phyloP scores from a whole-genome alignment of 2,888 invertebrate species.

The Parnassius glacialis region DNA sequence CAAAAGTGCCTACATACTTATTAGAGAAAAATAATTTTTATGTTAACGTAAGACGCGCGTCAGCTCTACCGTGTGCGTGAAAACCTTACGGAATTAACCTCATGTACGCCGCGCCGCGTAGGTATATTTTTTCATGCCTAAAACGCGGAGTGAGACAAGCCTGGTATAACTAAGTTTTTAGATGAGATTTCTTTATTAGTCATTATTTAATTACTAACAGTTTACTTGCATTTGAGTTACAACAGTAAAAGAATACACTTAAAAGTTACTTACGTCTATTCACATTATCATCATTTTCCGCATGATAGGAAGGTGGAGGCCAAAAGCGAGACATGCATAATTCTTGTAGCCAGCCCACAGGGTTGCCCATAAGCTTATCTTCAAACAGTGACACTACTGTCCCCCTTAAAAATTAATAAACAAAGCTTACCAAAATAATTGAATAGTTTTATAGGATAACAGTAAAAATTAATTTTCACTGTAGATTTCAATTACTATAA shows the following conservation, averaged over 20 bases:
- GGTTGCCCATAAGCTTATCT: slow-evolving; percentile 93
- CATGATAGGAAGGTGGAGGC: slow-evolving; percentile 97
- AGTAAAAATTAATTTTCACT: too few species aligned
- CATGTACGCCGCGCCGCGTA: too few species aligned
- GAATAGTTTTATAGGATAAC: too few species aligned
- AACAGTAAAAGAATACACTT: neutral
- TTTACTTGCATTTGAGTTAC: neutral
- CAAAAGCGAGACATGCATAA: slow-evolving; percentile 97
- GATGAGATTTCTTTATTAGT: neutral
- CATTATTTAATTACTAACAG: neutral
- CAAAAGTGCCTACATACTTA: too few species aligned
- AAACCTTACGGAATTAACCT: too few species aligned
- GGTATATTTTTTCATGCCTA: too few species aligned
- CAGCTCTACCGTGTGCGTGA: too few species aligned
- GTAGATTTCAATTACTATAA: too few species aligned
- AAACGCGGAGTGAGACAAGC: too few species aligned
- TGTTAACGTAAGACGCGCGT: too few species aligned
- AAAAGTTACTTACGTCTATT: slow-evolving; percentile 65
- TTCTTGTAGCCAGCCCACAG: slow-evolving; percentile 97
- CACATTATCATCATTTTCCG: slow-evolving; percentile 87
- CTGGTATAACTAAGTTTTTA: neutral
- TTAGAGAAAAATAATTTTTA: too few species aligned
- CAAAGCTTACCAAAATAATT: too few species aligned
- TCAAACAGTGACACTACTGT: slow-evolving; percentile 83
- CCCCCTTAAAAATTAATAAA: slow-evolving; percentile 48